Evolutionary conservation across 2,888 invertebrate genomes (phyloP).

Genomic region (Idaea aversata): DNA sequence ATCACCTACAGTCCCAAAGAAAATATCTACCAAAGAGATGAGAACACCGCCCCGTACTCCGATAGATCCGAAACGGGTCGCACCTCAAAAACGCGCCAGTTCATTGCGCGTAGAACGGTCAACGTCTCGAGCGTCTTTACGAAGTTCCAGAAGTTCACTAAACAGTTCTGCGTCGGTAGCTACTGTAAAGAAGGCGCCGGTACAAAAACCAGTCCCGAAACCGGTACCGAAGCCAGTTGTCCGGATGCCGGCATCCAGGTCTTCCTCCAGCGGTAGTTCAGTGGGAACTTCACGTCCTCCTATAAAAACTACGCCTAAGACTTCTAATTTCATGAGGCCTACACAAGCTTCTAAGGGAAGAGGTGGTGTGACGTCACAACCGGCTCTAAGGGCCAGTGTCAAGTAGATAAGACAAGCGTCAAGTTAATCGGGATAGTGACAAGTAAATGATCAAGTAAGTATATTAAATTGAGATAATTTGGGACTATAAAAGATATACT

Average conservation of each 20-base stretch:
- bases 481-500: neutral
- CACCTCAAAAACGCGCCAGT: conserved; percentile 48
- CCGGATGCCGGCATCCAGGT: conserved; percentile 71
- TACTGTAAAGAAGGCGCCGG: conserved; percentile 87
- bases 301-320: conserved; percentile 58
- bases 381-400: conserved; percentile 53
- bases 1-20: conserved; percentile 67
- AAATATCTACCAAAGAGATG: conserved; percentile 75
- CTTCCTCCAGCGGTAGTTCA: conserved; percentile 73
- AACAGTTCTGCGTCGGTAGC: conserved; percentile 90
- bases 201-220: conserved; percentile 65
- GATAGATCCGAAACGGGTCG: conserved; percentile 15
- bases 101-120: conserved; percentile 86
- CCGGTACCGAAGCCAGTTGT: conserved; percentile 68
- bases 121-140: conserved; percentile 87
- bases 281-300: conserved; percentile 73
- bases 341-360: conserved; percentile 92
- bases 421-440: neutral
- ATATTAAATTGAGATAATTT: neutral
- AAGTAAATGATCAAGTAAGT: neutral
- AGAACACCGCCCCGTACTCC: conserved; percentile 61
- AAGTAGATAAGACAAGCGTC: conserved; percentile 42
- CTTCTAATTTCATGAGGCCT: conserved; percentile 90
- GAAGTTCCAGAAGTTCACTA: conserved; percentile 90
- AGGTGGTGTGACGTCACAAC: conserved; percentile 54